Percentiles rank a stretch among this genome's conserved stretches.
Evolutionary conservation across 2,888 invertebrate species (phyloP).

Genomic region (Andrena bicolor): DNA sequence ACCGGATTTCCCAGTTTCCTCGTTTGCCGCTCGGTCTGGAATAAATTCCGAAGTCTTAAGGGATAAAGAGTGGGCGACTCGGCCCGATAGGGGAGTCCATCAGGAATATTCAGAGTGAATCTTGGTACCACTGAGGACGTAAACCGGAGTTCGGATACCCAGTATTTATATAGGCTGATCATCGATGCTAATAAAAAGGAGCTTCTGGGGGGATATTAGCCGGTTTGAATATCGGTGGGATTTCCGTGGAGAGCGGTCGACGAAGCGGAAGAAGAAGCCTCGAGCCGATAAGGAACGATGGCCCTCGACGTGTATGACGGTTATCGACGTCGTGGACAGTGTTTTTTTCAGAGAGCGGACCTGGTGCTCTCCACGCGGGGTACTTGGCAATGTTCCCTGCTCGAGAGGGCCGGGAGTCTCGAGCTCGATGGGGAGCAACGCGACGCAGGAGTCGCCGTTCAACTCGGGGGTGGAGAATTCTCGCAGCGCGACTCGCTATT

Average conservation of each 20-base stretch:
- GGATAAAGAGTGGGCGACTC: neutral
- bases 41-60: conserved; percentile 36
- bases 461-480: conserved; percentile 5
- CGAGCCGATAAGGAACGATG: conserved; percentile 58
- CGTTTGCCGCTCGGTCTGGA: conserved; percentile 2
- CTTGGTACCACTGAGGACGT: too few species aligned
- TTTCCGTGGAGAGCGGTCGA: conserved; percentile 18
- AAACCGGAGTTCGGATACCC: conserved; percentile 6
- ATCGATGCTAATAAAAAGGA: conserved; percentile 21
- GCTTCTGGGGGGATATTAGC: conserved; percentile 41
- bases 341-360: conserved; percentile 53
- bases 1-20: conserved; percentile 12
- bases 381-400: conserved; percentile 64
- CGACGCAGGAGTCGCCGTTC: neutral
- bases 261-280: conserved; percentile 19
- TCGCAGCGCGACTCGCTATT: neutral
- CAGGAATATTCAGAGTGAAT: too few species aligned
- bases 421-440: neutral
- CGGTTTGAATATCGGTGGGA: conserved; percentile 49
- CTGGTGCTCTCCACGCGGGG: conserved; percentile 5
- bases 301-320: conserved; percentile 56
- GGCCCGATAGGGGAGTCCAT: neutral
- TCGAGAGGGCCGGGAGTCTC: neutral
- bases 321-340: conserved; percentile 40
- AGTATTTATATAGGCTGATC: conserved; percentile 33